A percentile compares a stretch with the other conserved stretches of the same genome.
phyloP scores from a whole-genome alignment of 2,113 vertebrate genomes.

The Acanthisitta chloris region DNA sequence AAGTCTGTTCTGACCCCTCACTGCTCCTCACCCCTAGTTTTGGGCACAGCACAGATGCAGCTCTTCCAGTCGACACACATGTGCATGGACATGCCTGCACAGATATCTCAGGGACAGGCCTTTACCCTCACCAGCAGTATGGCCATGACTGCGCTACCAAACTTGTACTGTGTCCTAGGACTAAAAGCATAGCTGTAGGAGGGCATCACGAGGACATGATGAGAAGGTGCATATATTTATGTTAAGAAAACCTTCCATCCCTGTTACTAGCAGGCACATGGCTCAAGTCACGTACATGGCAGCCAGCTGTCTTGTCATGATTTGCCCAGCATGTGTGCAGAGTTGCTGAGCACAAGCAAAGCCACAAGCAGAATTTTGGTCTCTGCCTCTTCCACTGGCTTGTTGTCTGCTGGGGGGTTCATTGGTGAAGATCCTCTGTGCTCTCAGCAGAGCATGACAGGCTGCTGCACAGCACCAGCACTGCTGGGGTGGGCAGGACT shows the following conservation, averaged over 20 bases:
- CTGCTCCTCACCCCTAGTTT: neutral
- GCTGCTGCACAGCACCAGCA: neutral
- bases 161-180: neutral
- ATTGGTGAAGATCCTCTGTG: neutral
- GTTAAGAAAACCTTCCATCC: accelerated
- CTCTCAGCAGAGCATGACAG: accelerated
- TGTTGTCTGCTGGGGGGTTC: neutral
- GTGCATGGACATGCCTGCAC: neutral
- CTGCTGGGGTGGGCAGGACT: accelerated
- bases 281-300: neutral
- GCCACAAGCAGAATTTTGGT: neutral
- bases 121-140: neutral
- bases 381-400: neutral
- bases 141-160: neutral
- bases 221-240: neutral
- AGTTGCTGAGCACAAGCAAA: neutral
- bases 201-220: accelerated
- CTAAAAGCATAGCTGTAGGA: neutral
- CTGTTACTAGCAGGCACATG: accelerated
- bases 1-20: neutral
- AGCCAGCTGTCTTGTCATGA: accelerated
- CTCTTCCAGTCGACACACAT: neutral
- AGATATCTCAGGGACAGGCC: neutral
- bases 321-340: accelerated
- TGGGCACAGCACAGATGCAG: neutral